Evolutionary conservation across 2,113 vertebrate genomes (phyloP), one percentile per base, ranked within the genome.

Genomic region (Gambusia affinis): DNA sequence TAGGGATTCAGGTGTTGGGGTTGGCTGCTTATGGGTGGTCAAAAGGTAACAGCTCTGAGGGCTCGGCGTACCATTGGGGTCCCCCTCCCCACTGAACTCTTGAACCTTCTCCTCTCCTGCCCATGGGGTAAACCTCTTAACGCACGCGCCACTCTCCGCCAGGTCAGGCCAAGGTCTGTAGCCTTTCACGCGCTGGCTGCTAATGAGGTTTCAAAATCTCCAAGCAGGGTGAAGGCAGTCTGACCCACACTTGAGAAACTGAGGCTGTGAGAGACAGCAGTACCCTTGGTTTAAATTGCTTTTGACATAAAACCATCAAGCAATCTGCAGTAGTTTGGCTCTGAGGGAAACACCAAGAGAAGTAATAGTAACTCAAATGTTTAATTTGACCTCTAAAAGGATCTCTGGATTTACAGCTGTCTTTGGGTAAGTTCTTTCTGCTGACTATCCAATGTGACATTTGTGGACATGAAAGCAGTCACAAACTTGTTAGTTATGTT

Each of bases 141-240:
- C 85, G 84, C 87, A 89, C 87, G 76, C 82, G 84, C 87, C 89
- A 71, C 83, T 91, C 87, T 85, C 69, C 8, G 66, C 57, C 60
- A 68, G 91, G 92, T 93, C 90, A 91, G 71, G 51, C 54, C 29
- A 27, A 73, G 93, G 93, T 93, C 90, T 82, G 62, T n/a, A 61
- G 80, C 85, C 83, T 88, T 91, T 92, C 89, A 88, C 92, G 65
- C 90, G 35, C 88, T 24, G 29, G 78, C 80, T 54, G 81, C 89
- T 93, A 93, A 93, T 91, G 91, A 94, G 92, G 88, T 87, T 87
- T 91, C 60, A 86, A 65, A 88, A 86, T 81, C 70, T 70, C 31
- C 31, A 73, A 74, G 84, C 67, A 68, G 88, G 89, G 89, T 84
- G 85, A 89, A 60, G 72, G 82, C 78, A 86, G 87, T 29, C 80